phyloP scores from a whole-genome alignment of 1,140 invertebrate genomes.

The Cataglyphis hispanica region DNA sequence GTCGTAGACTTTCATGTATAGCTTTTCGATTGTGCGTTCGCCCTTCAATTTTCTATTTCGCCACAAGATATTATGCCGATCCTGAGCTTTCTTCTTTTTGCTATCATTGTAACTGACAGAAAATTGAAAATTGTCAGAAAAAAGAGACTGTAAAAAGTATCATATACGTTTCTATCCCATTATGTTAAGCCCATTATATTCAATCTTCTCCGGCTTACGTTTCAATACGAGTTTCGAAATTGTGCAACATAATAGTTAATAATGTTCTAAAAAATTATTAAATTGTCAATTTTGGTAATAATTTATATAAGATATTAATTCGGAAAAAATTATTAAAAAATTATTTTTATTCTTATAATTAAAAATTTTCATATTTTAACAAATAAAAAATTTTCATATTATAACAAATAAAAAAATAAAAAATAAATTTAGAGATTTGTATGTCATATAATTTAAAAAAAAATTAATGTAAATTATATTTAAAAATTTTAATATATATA shows the following conservation, averaged over 20 bases:
- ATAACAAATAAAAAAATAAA: too few relatives aligned
- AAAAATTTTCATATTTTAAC: not conserved
- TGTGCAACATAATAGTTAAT: not conserved
- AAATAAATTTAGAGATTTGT: too few relatives aligned
- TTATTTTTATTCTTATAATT: not conserved
- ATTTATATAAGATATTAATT: not conserved
- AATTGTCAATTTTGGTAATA: not conserved
- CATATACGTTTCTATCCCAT: not conserved
- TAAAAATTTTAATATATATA: too few relatives aligned
- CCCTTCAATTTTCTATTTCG: conserved; percentile 32
- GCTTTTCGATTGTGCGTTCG: conserved; percentile 5
- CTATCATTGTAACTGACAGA: not conserved
- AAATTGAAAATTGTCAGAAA: conserved; percentile 35
- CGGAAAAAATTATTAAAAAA: not conserved
- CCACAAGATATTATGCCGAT: not conserved
- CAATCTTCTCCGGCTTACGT: not conserved
- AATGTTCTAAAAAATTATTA: not conserved
- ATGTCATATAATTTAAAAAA: too few relatives aligned
- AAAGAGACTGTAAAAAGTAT: not conserved
- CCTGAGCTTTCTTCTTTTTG: not conserved
- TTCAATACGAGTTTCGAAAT: not conserved
- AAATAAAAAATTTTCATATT: too few relatives aligned
- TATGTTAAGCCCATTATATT: not conserved
- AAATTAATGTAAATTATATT: too few relatives aligned
- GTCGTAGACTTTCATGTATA: conserved; percentile 21